Evolutionary conservation across 2,888 invertebrate species (phyloP).

Genomic region (Bhutanitis thaidina): DNA sequence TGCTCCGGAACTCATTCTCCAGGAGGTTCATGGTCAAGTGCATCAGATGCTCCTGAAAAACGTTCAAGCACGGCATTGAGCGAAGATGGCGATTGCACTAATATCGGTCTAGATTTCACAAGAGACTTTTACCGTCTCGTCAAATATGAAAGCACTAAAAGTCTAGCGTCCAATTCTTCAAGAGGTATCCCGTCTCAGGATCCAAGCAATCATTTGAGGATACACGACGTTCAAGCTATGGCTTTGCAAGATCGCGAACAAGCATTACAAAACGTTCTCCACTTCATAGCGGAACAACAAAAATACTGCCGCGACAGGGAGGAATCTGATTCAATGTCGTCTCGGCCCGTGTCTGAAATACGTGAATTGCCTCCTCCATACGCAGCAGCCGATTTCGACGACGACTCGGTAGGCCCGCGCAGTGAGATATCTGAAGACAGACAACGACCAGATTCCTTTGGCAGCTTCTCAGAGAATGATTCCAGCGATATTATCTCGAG

Average conservation of each 20-base stretch:
- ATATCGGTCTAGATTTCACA: conserved; percentile 86
- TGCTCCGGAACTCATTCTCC: conserved; percentile 80
- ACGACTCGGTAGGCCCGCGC: conserved; percentile 69
- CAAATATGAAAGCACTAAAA: conserved; percentile 89
- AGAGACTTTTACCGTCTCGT: conserved; percentile 89
- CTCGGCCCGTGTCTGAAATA: conserved; percentile 77
- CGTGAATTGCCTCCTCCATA: conserved; percentile 78
- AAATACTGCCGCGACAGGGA: conserved; percentile 83
- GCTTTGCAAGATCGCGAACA: conserved; percentile 82
- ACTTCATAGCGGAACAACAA: conserved; percentile 88
- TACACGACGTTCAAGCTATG: conserved; percentile 70
- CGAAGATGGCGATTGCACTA: conserved; percentile 84
- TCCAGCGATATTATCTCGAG: conserved; percentile 56
- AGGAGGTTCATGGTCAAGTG: conserved; percentile 81
- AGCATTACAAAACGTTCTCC: conserved; percentile 85
- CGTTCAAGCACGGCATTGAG: conserved; percentile 85
- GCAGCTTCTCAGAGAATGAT: conserved; percentile 73
- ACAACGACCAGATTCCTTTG: conserved; percentile 68
- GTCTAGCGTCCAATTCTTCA: conserved; percentile 87
- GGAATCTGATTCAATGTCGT: conserved; percentile 78
- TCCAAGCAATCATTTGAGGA: conserved; percentile 62
- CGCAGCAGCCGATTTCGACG: conserved; percentile 70
- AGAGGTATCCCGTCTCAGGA: conserved; percentile 81
- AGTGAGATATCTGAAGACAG: conserved; percentile 72
- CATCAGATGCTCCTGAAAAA: conserved; percentile 82